A percentile compares a stretch with the other conserved stretches of the same genome.
These are phyloP conservation scores for Acrocephalus scirpaceus DNA, from an alignment of 2,797 vertebrate species.

Conservation along the genomic window DNA sequence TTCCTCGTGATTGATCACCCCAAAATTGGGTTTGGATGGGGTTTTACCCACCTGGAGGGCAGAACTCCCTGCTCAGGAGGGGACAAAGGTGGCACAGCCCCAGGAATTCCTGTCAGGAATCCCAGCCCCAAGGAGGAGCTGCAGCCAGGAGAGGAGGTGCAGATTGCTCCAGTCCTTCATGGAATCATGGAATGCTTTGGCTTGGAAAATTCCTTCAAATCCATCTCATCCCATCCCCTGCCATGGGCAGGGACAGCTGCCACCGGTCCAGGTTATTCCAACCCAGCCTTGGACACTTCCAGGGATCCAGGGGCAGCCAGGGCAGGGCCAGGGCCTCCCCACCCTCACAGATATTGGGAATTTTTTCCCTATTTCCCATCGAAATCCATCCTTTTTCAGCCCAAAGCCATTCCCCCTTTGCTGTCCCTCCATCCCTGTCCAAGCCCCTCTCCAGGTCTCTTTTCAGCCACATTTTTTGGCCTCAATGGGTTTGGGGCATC, in stretches of 20 bases:
- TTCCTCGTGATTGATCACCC: accelerated
- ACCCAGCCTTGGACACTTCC: accelerated
- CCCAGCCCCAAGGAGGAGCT: neutral
- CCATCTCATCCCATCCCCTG: neutral
- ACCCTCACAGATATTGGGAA: neutral
- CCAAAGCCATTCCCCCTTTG: neutral
- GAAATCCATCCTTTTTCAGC: neutral
- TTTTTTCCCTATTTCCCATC: neutral
- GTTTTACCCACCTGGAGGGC: neutral
- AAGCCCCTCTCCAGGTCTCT: neutral
- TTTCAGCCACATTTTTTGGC: neutral
- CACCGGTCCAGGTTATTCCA: neutral
- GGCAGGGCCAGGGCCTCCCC: neutral
- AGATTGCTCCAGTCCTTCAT: accelerated
- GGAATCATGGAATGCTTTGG: neutral
- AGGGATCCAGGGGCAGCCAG: neutral
- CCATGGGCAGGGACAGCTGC: neutral
- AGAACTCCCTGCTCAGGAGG: neutral
- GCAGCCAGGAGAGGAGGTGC: neutral
- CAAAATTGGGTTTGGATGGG: neutral
- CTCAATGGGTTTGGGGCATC: neutral
- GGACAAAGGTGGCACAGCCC: neutral
- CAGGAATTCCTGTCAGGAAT: neutral
- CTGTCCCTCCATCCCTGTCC: neutral
- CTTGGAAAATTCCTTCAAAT: neutral